Percentiles rank a stretch among this genome's conserved stretches.
Evolutionary conservation across 2,888 invertebrate genomes (phyloP).

Genomic region (Miltochrista miniata): DNA sequence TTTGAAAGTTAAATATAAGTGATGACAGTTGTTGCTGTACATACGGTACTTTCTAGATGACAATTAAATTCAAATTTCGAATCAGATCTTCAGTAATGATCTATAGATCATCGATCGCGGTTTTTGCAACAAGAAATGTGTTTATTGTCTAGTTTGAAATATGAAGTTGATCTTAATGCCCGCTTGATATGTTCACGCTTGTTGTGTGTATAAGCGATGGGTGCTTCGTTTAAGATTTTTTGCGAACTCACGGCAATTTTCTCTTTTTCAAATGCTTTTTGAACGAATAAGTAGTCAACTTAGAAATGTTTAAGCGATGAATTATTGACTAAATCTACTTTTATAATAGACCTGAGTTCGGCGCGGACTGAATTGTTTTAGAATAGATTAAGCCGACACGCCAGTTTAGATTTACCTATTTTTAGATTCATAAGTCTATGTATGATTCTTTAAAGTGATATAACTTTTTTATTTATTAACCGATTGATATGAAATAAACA

Average conservation of each 20-base stretch:
- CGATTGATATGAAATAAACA: too few species aligned
- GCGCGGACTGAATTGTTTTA: too few species aligned
- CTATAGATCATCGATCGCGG: slow-evolving; percentile 48
- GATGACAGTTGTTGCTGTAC: not conserved
- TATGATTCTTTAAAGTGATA: too few species aligned
- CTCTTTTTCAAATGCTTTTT: not conserved
- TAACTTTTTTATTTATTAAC: too few species aligned
- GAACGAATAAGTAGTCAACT: too few species aligned
- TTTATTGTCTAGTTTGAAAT: slow-evolving; percentile 23
- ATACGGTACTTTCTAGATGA: slow-evolving; percentile 3
- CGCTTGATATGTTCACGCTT: not conserved
- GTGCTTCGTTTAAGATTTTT: not conserved
- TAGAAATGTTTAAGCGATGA: not conserved
- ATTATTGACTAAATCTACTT: too few species aligned
- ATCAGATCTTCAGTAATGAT: slow-evolving; percentile 38
- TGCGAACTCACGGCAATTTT: not conserved
- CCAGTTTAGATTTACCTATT: too few species aligned
- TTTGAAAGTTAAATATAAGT: not conserved
- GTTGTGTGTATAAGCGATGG: too few species aligned
- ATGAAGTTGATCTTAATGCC: slow-evolving; percentile 13
- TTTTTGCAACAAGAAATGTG: slow-evolving; percentile 27
- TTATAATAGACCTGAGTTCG: too few species aligned
- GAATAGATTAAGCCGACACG: too few species aligned
- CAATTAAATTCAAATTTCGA: slow-evolving; percentile 10
- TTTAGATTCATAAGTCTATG: too few species aligned